Base-by-base conservation (phyloP, 2,888 invertebrate genomes). In the Caenorhabditis imperialis region DNA sequence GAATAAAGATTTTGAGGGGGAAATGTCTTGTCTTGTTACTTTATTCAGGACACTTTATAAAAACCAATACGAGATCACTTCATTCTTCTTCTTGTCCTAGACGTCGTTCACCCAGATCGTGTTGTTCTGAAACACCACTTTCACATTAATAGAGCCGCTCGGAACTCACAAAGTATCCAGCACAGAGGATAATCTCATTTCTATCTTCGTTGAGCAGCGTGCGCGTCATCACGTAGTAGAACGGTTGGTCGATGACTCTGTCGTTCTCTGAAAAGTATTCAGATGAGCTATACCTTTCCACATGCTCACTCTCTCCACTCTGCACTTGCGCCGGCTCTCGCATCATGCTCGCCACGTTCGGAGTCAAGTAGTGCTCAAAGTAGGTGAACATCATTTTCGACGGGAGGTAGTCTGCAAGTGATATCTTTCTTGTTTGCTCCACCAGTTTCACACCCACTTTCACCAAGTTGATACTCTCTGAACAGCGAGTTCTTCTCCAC, bases 161-260 rank as follows among this genome's bases (percentile, higher is more conserved):
- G 14, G 14, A 12, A 51, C 51, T 61, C 38, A 61, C 61, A 51
- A 61, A 61, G 37, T 61, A 61, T 33, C 61, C 61, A 22, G 44
- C 33, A 35, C 61, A 61, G 7, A 61, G 18, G 3, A 51, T 23
- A 8, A 61, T 18, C 6, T 16, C 18, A n/a, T n/a, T n/a, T n/a
- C n/a, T n/a, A 12, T 51, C 1, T 6, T 4, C 20, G 8, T 14
- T 30, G 7, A 10, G 12, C 5, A 35, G 1, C 2, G 10, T 1
- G 6, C 61, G 61, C 20, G 51, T 61, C 61, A 61, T 61, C 12
- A 61, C 12, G 23, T 51, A 61, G 30, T 51, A 51, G 25, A 61
- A 61, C 16, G 61, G 61, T 12, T 16, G 7, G 8, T 23, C 44
- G 25, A 61, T 20, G n/a, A 22, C 18, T 8, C 51, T 0, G 23